Conservation (phyloP, 1,140 invertebrate genomes). For the Calliopsis andreniformis region DNA sequence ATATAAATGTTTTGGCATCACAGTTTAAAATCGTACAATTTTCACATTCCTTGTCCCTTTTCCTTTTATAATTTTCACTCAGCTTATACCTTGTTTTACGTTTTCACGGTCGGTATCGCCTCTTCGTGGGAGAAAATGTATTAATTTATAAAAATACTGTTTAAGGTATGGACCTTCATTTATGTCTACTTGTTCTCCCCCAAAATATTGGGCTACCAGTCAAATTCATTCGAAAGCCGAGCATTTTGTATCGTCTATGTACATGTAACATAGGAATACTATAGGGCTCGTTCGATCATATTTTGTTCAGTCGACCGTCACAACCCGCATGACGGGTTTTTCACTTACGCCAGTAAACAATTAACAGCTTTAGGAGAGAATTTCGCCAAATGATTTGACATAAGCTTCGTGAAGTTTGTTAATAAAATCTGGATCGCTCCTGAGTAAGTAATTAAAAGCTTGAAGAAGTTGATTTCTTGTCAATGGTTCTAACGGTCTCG, state of each 20-base stretch:
- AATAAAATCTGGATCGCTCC: slow-evolving; percentile 93
- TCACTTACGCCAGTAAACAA: slow-evolving; percentile 19
- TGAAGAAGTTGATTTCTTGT: slow-evolving; percentile 93
- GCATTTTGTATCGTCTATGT: slow-evolving; percentile 45
- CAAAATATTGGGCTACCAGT: slow-evolving; percentile 34
- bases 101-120: neutral
- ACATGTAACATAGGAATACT: slow-evolving; percentile 50
- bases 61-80: slow-evolving; percentile 17
- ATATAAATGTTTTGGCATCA: slow-evolving; percentile 78
- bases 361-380: slow-evolving; percentile 81
- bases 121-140: slow-evolving; percentile 49
- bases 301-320: slow-evolving; percentile 57
- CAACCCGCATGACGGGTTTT: slow-evolving; percentile 55
- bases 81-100: slow-evolving; percentile 5
- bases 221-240: slow-evolving; percentile 53
- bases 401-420: slow-evolving; percentile 94
- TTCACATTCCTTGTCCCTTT: slow-evolving; percentile 18
- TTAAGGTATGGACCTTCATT: slow-evolving; percentile 61
- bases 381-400: slow-evolving; percentile 90
- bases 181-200: slow-evolving; percentile 21
- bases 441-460: slow-evolving; percentile 92
- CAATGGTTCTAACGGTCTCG: slow-evolving; percentile 85
- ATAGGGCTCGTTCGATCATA: slow-evolving; percentile 49
- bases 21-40: slow-evolving; percentile 76
- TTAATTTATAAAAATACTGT: slow-evolving; percentile 79